Base-by-base conservation (phyloP, 2,888 invertebrate species). In the Trichacis sp. region DNA sequence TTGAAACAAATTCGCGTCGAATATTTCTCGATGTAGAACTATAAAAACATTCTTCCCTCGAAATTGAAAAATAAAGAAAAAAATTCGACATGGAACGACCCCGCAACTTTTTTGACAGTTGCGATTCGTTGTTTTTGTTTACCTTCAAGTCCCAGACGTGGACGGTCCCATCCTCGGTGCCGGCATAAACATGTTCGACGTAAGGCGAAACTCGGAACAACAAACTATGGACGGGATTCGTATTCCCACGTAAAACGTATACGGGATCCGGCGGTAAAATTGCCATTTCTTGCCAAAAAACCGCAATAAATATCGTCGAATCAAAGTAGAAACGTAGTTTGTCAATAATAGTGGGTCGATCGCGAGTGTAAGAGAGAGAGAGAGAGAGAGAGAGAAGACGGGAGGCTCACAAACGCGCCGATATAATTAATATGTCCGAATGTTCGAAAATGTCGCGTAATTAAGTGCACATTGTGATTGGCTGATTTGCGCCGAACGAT, bases 131-230 rank as follows among this genome's bases (percentile, higher is more conserved):
- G n/a, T n/a, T n/a, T n/a, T n/a, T n/a, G n/a, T n/a, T 24, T 85
- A 93, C 93, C 87, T 91, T 89, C 82, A 94, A 87, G 86, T 93
- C 91, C 92, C 92, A 94, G 79, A 92, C 88, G 84, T 91, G 90
- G 73, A 93, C 88, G 77, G 87, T 89, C 73, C 94, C 94, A 81
- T 88, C 89, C 79, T 90, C 88, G 29, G 92, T 91, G 63, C 93
- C 93, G 75, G 91, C 92, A 79, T 92, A 88, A 76, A 94, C 86
- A 80, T 91, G 89, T 58, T 85, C 82, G 43, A 77, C 54, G 17
- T 78, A 73, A 5, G 80, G 75, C 24, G 76, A 77, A 36, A 78
- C 56, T 53, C 77, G 70, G 79, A 93, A 93, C 73, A 90, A 89
- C 73, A 93, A 79, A 72, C 91, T 90, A 80, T 92, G 91, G 38